Percentiles rank a stretch among this genome's conserved stretches.
Evolutionary conservation across 2,888 invertebrate genomes (phyloP).

Genomic region (Slavum lentiscoides): DNA sequence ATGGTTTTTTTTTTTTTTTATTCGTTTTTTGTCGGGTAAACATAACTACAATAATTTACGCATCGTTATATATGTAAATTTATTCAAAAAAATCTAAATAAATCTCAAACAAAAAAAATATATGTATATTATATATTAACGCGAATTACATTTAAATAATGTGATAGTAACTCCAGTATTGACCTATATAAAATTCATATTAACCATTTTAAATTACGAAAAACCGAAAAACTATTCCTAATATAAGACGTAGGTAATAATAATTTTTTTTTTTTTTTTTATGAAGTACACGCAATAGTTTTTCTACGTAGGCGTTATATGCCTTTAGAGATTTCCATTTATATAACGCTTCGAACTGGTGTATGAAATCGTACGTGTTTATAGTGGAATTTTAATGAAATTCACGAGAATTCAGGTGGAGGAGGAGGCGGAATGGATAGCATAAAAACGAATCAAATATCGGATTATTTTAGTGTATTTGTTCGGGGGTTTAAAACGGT

Average conservation of each 20-base stretch:
- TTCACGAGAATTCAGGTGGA: too few relatives aligned
- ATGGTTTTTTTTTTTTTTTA: background rate
- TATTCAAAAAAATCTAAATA: constrained; percentile 10
- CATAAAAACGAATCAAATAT: too few relatives aligned
- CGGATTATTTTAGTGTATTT: too few relatives aligned
- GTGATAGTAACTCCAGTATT: background rate
- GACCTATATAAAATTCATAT: background rate
- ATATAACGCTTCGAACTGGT: too few relatives aligned
- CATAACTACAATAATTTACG: background rate
- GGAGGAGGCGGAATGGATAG: too few relatives aligned
- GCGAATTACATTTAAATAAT: constrained; percentile 23
- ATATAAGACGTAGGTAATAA: background rate
- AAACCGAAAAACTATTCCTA: background rate
- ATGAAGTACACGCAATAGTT: too few relatives aligned
- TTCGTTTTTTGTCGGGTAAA: background rate
- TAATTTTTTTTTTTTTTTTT: too few relatives aligned
- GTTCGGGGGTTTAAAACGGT: too few relatives aligned
- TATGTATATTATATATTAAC: background rate
- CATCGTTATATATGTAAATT: background rate
- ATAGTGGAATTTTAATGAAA: too few relatives aligned
- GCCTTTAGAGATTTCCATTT: too few relatives aligned
- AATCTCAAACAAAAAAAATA: background rate
- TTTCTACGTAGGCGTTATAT: too few relatives aligned
- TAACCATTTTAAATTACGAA: background rate
- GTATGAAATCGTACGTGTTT: too few relatives aligned